These are phyloP conservation scores for Salarias fasciatus DNA, from an alignment of 2,797 vertebrate species.

Conservation along the genomic window DNA sequence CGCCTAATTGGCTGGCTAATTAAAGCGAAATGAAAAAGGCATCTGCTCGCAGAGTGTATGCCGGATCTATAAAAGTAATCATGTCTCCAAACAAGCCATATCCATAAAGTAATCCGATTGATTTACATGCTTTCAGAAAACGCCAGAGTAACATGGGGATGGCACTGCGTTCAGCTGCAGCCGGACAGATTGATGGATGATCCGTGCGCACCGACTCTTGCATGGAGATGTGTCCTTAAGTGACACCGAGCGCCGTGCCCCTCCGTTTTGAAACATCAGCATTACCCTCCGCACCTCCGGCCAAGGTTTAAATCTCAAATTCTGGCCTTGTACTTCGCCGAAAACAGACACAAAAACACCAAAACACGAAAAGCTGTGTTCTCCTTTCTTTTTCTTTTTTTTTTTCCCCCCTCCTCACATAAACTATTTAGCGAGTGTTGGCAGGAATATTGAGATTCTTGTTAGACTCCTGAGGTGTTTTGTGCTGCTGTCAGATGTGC, in stretches of 20 bases:
- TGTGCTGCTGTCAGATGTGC: conserved; percentile 60
- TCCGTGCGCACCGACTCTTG: conserved; percentile 8
- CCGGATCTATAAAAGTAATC: conserved; percentile 71
- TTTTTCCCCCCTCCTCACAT: neutral
- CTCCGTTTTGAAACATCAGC: neutral
- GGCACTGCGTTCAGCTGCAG: neutral
- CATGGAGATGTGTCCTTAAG: conserved; percentile 13
- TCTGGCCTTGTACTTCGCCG: neutral
- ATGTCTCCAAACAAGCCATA: conserved; percentile 53
- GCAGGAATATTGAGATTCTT: conserved; percentile 54
- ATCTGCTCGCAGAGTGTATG: conserved; percentile 39
- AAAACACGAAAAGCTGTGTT: neutral
- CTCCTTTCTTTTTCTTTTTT: neutral
- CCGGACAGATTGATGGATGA: conserved; percentile 46
- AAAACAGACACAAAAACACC: neutral
- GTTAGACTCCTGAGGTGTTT: conserved; percentile 64
- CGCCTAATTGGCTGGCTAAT: conserved; percentile 76
- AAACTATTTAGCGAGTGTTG: conserved; percentile 28
- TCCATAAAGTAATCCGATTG: conserved; percentile 63
- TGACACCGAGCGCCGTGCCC: neutral
- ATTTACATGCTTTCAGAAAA: conserved; percentile 49
- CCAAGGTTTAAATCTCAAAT: conserved; percentile 11
- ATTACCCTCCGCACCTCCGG: conserved; percentile 28
- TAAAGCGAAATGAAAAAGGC: conserved; percentile 68
- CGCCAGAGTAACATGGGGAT: conserved; percentile 24